Base-by-base conservation (phyloP, 2,888 invertebrate genomes). In the Cyaniris semiargus region DNA sequence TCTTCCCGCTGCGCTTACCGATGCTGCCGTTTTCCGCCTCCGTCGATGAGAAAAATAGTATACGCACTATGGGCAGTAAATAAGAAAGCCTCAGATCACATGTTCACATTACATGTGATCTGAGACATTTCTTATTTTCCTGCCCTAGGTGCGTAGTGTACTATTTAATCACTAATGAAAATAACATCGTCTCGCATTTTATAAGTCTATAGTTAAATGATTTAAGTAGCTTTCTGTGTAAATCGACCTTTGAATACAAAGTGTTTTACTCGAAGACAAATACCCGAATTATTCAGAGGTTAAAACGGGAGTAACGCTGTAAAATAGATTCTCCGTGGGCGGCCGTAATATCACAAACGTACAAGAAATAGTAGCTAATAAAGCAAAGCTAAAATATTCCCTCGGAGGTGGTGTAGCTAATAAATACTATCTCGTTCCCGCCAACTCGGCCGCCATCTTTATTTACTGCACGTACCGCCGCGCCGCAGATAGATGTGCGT, bases 401-500 rank as follows among this genome's bases (percentile, higher is more conserved):
- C 79, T 83, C 80, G 82, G 82, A 84, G 80, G 79, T 81, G 83
- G 79, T 81, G 83, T 79, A 80, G 75, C 79, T 83, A 85, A 85
- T 85, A 87, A 86, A 85, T 86, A 85, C 83, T 83, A 82, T 81
- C 83, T 85, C 83, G 83, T 85, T 84, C 81, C 81, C 83, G 83
- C 80, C 87, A 87, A 89, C 86, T 84, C 85, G 83, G 84, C 86
- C 83, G 85, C 87, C 87, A 88, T 89, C 87, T 90, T 91, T 91
- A 91, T 91, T 91, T 89, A 87, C 86, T 87, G 87, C 90, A 90
- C 90, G 90, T 90, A 85, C 87, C 86, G 86, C 88, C 85, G 86
- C 86, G 86, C 88, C 85, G 86, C 89, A 86, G 86, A 84, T 89
- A 87, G 85, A 78, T 78, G 77, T 78, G 78, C 71, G 80, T 79